Evolutionary conservation across 2,113 vertebrate species (phyloP).

Genomic region (Steatornis caripensis): DNA sequence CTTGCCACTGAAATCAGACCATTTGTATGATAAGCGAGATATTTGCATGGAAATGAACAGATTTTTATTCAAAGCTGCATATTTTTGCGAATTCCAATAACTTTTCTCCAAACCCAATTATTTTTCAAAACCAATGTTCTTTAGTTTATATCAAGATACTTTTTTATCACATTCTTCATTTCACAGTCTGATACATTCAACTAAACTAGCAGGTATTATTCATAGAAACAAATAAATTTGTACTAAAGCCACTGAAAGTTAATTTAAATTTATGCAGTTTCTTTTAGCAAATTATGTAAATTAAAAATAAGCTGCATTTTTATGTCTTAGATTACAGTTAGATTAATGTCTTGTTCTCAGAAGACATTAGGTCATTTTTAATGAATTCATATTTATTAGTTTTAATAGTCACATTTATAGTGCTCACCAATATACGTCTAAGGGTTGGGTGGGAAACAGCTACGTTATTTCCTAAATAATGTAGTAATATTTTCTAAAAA

Average conservation of each 20-base stretch:
- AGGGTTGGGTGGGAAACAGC: neutral
- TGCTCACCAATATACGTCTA: neutral
- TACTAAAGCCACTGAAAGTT: neutral
- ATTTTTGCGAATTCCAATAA: constrained; percentile 37
- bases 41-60: neutral
- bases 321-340: neutral
- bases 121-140: constrained; percentile 48
- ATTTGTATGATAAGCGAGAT: neutral
- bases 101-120: constrained; percentile 34
- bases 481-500: too few species aligned
- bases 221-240: constrained; percentile 10
- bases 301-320: neutral
- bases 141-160: constrained; percentile 10
- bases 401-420: neutral
- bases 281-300: neutral
- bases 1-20: neutral
- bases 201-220: neutral
- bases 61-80: constrained; percentile 13
- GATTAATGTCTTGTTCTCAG: neutral
- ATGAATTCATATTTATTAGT: neutral
- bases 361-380: neutral
- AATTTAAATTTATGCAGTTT: neutral
- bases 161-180: neutral
- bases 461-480: neutral
- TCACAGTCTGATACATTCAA: constrained; percentile 18